These are phyloP conservation scores for Amia ocellicauda DNA, from an alignment of 2,113 vertebrate species.

Conservation along the genomic window DNA sequence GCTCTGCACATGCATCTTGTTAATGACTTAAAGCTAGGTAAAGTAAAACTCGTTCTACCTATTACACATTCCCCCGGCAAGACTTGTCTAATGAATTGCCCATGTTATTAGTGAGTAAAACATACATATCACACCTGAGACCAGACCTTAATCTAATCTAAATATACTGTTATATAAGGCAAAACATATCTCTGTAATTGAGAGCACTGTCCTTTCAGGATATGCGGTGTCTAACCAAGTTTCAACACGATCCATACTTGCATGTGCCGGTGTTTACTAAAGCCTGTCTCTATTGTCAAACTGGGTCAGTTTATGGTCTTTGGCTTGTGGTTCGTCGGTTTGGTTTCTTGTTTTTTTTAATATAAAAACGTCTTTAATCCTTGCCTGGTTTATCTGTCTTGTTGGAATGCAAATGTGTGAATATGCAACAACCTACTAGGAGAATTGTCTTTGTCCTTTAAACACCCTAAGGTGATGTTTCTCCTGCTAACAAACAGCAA, in stretches of 20 bases:
- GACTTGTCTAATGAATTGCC: background rate
- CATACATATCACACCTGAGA: background rate
- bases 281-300: too few relatives aligned
- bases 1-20: background rate
- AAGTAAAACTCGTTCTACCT: background rate
- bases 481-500: constrained; percentile 67
- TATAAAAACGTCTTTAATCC: constrained; percentile 55
- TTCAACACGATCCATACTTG: background rate
- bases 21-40: background rate
- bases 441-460: constrained; percentile 35
- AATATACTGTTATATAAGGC: background rate
- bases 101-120: background rate
- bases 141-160: background rate
- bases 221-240: background rate
- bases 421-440: constrained; percentile 65
- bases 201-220: background rate
- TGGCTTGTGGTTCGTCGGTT: constrained; percentile 43
- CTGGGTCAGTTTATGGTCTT: too few relatives aligned
- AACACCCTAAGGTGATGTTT: constrained; percentile 65
- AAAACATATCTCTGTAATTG: background rate
- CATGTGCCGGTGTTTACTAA: too few relatives aligned
- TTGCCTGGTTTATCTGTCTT: constrained; percentile 60
- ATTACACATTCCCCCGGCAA: background rate
- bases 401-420: constrained; percentile 75
- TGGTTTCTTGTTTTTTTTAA: constrained; percentile 45